These are phyloP conservation scores for Jacana jacana DNA, from an alignment of 2,113 vertebrate genomes.

Conservation along the genomic window DNA sequence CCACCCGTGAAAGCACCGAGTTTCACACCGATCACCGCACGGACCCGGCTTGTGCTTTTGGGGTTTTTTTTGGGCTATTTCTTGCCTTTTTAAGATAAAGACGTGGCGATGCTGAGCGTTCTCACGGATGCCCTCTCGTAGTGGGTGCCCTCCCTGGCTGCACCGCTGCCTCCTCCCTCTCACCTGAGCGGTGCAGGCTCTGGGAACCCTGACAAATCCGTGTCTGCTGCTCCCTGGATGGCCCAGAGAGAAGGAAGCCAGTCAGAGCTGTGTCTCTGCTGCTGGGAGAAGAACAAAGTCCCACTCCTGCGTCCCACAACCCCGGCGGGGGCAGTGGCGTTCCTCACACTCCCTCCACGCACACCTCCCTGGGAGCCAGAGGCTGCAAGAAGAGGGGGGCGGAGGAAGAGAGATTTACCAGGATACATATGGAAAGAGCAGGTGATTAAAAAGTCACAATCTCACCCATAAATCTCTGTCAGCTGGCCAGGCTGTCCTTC, in stretches of 20 bases:
- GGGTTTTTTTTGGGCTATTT: not conserved
- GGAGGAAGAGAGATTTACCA: not conserved
- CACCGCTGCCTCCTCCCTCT: conserved; percentile 22
- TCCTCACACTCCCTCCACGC: not conserved
- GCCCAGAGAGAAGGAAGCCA: conserved; percentile 10
- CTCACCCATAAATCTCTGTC: not conserved
- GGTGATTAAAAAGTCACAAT: not conserved
- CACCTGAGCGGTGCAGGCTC: not conserved
- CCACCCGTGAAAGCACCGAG: not conserved
- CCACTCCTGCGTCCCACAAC: not conserved
- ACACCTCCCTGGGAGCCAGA: not conserved
- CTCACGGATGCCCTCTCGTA: not conserved
- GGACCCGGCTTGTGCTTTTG: not conserved
- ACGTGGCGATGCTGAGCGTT: not conserved
- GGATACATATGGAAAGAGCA: fast-evolving
- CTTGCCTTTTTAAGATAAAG: conserved; percentile 27
- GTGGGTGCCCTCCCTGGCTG: not conserved
- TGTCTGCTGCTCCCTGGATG: not conserved
- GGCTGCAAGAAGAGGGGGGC: not conserved
- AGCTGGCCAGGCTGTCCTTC: not conserved
- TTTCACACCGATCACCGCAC: not conserved
- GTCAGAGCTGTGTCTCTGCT: not conserved
- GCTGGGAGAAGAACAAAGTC: not conserved
- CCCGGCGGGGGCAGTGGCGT: not conserved
- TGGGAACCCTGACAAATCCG: not conserved